Evolutionary conservation across 2,888 invertebrate genomes (phyloP).

Genomic region (Caenorhabditis uteleia): DNA sequence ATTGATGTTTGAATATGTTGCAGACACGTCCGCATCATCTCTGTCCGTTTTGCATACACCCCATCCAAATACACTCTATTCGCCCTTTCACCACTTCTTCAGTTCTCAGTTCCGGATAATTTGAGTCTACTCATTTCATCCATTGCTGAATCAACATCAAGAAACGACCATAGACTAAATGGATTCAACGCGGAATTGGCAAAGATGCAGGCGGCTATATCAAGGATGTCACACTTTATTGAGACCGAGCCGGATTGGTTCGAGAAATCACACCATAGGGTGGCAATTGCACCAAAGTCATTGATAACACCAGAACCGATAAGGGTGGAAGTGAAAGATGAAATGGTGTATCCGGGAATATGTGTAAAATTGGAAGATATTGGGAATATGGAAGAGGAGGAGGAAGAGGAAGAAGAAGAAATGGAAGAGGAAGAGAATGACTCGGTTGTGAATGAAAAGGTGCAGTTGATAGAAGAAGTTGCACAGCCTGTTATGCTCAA

Average conservation of each 20-base stretch:
- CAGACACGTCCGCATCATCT: constrained; percentile 65
- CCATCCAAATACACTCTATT: constrained; percentile 53
- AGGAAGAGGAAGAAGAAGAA: constrained; percentile 11
- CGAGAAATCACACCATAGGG: constrained; percentile 27
- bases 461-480: too few relatives aligned
- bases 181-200: constrained; percentile 48
- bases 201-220: constrained; percentile 50
- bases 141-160: constrained; percentile 17
- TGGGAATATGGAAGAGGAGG: not conserved
- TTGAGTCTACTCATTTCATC: constrained; percentile 48
- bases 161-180: constrained; percentile 35
- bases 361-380: not conserved
- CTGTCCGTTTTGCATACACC: constrained; percentile 64
- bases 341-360: too few relatives aligned
- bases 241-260: constrained; percentile 53
- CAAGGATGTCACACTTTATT: constrained; percentile 41
- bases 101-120: constrained; percentile 65
- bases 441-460: not conserved
- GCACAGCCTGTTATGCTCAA: too few relatives aligned
- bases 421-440: constrained; percentile 1
- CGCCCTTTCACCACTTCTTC: constrained; percentile 58
- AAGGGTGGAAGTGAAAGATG: not conserved
- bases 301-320: constrained; percentile 1
- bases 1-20: constrained; percentile 5
- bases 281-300: not conserved